Conservation (phyloP, 2,888 invertebrate genomes). For the Nomada ferruginata region DNA sequence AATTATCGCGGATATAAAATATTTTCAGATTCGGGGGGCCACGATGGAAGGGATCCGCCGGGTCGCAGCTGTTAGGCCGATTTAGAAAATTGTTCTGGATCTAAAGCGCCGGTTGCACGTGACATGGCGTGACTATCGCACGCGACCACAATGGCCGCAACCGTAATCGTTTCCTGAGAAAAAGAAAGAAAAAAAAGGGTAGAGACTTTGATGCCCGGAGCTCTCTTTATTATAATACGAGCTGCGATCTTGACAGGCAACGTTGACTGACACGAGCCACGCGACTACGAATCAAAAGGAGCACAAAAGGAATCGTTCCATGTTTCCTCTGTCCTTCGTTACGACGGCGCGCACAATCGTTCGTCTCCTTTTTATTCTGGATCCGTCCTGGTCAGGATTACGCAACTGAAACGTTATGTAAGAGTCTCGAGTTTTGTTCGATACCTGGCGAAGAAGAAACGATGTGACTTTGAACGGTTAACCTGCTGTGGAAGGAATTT, state of each 20-base stretch:
- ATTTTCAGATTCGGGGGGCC: constrained; percentile 18
- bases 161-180: constrained; percentile 68
- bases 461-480: background rate
- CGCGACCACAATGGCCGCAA: constrained; percentile 73
- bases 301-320: constrained; percentile 4
- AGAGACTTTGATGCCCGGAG: constrained; percentile 28
- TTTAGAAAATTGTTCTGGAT: constrained; percentile 76
- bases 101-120: constrained; percentile 52
- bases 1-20: constrained; percentile 48
- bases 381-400: background rate
- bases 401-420: background rate
- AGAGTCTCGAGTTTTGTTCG: background rate
- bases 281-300: constrained; percentile 63
- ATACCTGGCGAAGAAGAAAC: background rate
- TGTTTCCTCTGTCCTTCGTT: constrained; percentile 1
- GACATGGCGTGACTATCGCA: constrained; percentile 78
- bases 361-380: background rate
- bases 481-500: background rate
- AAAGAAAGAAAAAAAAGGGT: constrained; percentile 22
- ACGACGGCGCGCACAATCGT: background rate
- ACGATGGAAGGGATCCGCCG: constrained; percentile 21
- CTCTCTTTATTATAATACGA: constrained; percentile 58
- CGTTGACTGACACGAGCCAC: constrained; percentile 71
- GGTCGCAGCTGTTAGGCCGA: constrained; percentile 73
- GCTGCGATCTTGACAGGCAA: constrained; percentile 42